Percentiles rank a stretch among this genome's conserved stretches.
phyloP scores from a whole-genome alignment of 2,113 vertebrate genomes.

The Hylia prasina region DNA sequence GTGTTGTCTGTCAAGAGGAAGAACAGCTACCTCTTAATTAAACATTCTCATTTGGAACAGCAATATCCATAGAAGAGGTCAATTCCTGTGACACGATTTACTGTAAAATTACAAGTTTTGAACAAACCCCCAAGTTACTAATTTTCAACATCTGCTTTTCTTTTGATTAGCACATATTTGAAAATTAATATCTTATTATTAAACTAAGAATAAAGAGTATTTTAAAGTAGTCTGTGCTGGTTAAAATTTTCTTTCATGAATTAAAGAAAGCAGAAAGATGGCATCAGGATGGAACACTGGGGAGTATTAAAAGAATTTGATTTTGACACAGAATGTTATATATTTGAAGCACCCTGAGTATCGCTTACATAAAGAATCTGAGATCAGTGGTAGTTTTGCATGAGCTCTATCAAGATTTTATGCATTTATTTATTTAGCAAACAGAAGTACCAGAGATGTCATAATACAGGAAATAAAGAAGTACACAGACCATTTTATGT shows the following conservation, averaged over 20 bases:
- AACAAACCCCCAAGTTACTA: neutral
- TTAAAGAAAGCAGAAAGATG: neutral
- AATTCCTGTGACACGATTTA: neutral
- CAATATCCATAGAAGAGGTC: neutral
- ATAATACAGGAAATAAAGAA: neutral
- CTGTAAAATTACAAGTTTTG: neutral
- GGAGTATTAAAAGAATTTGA: neutral
- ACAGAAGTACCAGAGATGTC: neutral
- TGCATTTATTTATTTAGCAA: neutral
- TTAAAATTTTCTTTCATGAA: neutral
- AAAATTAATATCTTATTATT: neutral
- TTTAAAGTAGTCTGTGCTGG: neutral
- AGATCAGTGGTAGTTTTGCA: neutral
- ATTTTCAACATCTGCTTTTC: neutral
- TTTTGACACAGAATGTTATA: neutral
- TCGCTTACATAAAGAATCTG: neutral
- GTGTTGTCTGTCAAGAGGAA: accelerated
- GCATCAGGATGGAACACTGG: neutral
- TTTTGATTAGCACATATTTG: neutral
- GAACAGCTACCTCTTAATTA: neutral
- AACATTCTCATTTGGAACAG: neutral
- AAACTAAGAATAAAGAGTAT: neutral
- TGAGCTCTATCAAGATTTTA: neutral
- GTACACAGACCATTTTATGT: neutral
- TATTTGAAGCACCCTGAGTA: neutral